These are phyloP conservation scores for Drosophila austrosaltans DNA, from an alignment of 2,888 invertebrate species.

Conservation along the genomic window DNA sequence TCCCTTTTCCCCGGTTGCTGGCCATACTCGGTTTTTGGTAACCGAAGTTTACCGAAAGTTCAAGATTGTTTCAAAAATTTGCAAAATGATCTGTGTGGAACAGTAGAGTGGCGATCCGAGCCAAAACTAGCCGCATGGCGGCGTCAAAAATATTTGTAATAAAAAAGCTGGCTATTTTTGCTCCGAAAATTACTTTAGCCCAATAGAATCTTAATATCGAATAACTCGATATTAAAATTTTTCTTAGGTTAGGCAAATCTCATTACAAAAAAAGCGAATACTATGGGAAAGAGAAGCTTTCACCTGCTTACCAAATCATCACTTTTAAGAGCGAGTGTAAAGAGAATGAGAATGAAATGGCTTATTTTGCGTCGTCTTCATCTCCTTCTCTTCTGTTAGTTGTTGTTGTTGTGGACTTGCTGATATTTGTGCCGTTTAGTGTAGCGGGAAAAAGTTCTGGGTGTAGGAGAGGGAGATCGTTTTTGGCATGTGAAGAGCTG, in stretches of 20 bases:
- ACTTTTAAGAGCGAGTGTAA: conserved; percentile 32
- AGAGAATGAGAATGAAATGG: conserved; percentile 32
- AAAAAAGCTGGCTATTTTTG: neutral
- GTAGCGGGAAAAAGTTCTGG: conserved; percentile 42
- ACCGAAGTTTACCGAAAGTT: conserved; percentile 2
- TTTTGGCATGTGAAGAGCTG: neutral
- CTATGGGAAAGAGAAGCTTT: conserved; percentile 32
- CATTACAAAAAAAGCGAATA: conserved; percentile 49
- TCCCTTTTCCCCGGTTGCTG: conserved; percentile 9
- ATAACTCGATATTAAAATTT: neutral
- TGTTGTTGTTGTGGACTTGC: conserved; percentile 18
- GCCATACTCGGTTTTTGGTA: conserved; percentile 26
- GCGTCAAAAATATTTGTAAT: conserved; percentile 19
- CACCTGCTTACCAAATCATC: conserved; percentile 58
- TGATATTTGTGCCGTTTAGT: conserved; percentile 37
- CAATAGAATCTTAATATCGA: neutral
- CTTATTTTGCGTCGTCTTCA: neutral
- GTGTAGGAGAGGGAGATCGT: conserved; percentile 14
- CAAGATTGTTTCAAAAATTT: conserved; percentile 11
- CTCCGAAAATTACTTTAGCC: neutral
- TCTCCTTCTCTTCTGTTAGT: neutral
- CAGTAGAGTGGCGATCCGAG: conserved; percentile 50
- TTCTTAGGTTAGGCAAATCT: conserved; percentile 4
- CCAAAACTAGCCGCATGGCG: conserved; percentile 46
- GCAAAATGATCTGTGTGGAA: neutral